Evolutionary conservation across 2,113 vertebrate genomes (phyloP).

Genomic region (Hemichromis elongatus): DNA sequence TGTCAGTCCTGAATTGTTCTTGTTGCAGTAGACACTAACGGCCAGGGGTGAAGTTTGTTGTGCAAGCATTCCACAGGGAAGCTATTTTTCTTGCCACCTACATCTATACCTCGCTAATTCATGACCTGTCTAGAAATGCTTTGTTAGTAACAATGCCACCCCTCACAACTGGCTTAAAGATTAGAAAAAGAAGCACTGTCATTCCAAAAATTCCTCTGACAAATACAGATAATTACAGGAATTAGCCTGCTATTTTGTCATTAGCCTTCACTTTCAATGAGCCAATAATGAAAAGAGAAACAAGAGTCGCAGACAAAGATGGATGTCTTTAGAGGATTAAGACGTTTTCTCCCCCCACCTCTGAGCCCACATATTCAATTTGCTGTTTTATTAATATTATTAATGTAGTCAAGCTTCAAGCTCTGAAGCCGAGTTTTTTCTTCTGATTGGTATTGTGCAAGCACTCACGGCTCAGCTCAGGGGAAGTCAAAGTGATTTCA

Average conservation of each 20-base stretch:
- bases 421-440: constrained; percentile 47
- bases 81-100: constrained; percentile 31
- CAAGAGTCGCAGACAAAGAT: constrained; percentile 68
- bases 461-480: constrained; percentile 65
- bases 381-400: constrained; percentile 77
- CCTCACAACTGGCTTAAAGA: constrained; percentile 53
- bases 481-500: constrained; percentile 71
- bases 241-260: constrained; percentile 76
- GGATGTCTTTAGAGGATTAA: constrained; percentile 67
- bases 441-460: constrained; percentile 74
- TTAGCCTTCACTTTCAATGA: constrained; percentile 72
- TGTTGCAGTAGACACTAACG: not conserved
- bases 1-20: not conserved
- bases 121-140: constrained; percentile 49
- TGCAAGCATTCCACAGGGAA: constrained; percentile 40
- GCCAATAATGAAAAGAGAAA: constrained; percentile 70
- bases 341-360: constrained; percentile 48
- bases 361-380: constrained; percentile 66
- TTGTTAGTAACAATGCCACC: constrained; percentile 51
- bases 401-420: constrained; percentile 69
- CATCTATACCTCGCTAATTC: constrained; percentile 53
- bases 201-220: constrained; percentile 64
- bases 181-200: constrained; percentile 61
- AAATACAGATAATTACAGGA: constrained; percentile 76
- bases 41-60: constrained; percentile 52